These are phyloP conservation scores for Drosophila merina DNA, from an alignment of 2,888 invertebrate genomes.

Conservation along the genomic window DNA sequence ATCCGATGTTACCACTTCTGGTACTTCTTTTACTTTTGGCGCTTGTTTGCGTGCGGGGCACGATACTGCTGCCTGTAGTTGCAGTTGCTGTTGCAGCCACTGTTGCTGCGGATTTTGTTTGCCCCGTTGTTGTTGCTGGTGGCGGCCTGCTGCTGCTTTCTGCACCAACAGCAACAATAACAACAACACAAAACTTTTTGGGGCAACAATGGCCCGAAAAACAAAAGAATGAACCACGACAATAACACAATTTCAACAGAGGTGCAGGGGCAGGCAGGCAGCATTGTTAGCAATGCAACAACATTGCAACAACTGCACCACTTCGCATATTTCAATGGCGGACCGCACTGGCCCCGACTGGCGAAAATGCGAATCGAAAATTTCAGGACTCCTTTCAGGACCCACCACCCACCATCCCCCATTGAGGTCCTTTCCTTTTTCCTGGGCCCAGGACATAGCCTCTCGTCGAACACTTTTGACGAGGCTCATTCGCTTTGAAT, in stretches of 20 bases:
- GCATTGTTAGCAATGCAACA: constrained; percentile 58
- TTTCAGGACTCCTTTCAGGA: constrained; percentile 10
- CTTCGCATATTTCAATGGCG: constrained; percentile 57
- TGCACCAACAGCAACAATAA: constrained; percentile 8
- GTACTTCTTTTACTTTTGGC: constrained; percentile 54
- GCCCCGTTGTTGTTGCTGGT: neutral
- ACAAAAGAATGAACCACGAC: constrained; percentile 73
- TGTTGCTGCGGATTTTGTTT: constrained; percentile 14
- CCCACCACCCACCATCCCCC: neutral
- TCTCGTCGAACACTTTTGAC: constrained; percentile 37
- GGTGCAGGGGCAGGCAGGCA: constrained; percentile 9
- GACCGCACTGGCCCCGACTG: constrained; percentile 9
- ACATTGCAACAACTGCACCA: constrained; percentile 29
- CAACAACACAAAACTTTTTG: constrained; percentile 42
- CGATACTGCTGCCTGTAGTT: constrained; percentile 23
- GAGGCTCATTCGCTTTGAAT: constrained; percentile 76
- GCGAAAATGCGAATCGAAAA: constrained; percentile 67
- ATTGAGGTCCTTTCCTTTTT: constrained; percentile 4
- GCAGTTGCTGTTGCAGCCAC: constrained; percentile 27
- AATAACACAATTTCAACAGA: constrained; percentile 49
- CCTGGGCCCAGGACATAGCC: neutral
- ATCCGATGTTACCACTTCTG: constrained; percentile 52
- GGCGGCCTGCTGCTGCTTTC: neutral
- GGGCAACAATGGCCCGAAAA: constrained; percentile 64
- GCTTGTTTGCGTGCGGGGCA: constrained; percentile 49